Percentiles rank a stretch among this genome's conserved stretches.
Conservation (phyloP, 2,888 invertebrate species). For the Euzophera pinguis region DNA sequence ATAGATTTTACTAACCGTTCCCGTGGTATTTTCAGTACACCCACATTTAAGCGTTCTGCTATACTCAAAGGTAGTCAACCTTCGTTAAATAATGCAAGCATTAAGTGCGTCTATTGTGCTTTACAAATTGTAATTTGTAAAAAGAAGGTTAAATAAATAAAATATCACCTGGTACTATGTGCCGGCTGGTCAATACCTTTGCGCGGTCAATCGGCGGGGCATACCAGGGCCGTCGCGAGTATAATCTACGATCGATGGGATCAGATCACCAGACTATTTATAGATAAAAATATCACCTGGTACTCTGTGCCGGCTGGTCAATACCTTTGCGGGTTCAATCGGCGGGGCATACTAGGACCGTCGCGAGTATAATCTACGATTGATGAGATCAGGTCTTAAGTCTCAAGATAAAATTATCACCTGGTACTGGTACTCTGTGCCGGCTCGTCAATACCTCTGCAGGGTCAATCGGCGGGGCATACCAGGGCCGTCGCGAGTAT, state of each 20-base stretch:
- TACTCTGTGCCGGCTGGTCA: slow-evolving; percentile 24
- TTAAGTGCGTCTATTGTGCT: too few relatives aligned
- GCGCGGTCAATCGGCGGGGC: slow-evolving; percentile 55
- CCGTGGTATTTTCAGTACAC: too few relatives aligned
- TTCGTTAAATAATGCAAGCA: too few relatives aligned
- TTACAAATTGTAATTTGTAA: too few relatives aligned
- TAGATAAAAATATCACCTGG: background rate
- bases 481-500: slow-evolving; percentile 67
- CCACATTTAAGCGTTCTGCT: too few relatives aligned
- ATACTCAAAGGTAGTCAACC: too few relatives aligned
- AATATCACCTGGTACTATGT: slow-evolving; percentile 1
- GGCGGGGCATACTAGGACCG: slow-evolving; percentile 68
- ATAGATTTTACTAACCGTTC: too few relatives aligned
- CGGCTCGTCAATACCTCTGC: slow-evolving; percentile 36
- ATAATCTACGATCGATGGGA: too few relatives aligned
- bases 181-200: slow-evolving; percentile 33
- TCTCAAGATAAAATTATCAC: too few relatives aligned
- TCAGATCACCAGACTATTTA: too few relatives aligned
- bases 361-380: slow-evolving; percentile 49
- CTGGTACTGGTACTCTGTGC: slow-evolving; percentile 16
- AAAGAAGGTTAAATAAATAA: too few relatives aligned
- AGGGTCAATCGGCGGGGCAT: slow-evolving; percentile 58
- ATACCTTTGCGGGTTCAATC: slow-evolving; percentile 48
- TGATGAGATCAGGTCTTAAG: too few relatives aligned
- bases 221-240: slow-evolving; percentile 69